Percentiles rank a stretch among this genome's conserved stretches.
Evolutionary conservation across 2,113 vertebrate genomes (phyloP).

Genomic region (Engystomops pustulosus): DNA sequence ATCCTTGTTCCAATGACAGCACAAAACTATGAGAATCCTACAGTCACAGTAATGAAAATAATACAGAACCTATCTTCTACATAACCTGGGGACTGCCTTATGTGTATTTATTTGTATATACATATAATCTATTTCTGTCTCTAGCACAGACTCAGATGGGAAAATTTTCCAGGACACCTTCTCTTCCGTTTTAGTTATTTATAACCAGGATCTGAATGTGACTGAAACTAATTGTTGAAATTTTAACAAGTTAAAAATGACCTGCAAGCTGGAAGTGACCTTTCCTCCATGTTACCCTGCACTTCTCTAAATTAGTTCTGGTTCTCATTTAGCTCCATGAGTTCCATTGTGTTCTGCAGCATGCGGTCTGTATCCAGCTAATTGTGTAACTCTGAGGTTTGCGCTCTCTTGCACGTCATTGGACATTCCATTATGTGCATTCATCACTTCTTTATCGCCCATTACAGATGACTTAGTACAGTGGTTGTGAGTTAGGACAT

Average conservation of each 20-base stretch:
- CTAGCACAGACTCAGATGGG: background rate
- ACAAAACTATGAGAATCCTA: too few relatives aligned
- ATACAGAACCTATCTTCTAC: too few relatives aligned
- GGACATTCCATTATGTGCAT: background rate
- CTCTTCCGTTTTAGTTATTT: background rate
- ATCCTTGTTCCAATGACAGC: too few relatives aligned
- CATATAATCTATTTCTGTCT: too few relatives aligned
- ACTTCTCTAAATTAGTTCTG: slow-evolving; percentile 21
- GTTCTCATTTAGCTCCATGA: slow-evolving; percentile 5
- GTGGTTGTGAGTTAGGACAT: background rate
- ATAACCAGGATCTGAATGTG: background rate
- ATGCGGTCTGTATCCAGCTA: background rate
- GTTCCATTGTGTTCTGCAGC: background rate
- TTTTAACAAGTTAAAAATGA: background rate
- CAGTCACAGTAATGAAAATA: too few relatives aligned
- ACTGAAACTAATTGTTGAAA: too few relatives aligned
- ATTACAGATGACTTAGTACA: background rate
- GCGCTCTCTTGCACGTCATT: background rate
- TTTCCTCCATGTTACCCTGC: background rate
- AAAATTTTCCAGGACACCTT: background rate
- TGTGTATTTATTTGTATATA: too few relatives aligned
- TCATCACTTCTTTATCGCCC: background rate
- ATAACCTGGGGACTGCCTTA: too few relatives aligned
- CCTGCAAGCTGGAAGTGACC: background rate
- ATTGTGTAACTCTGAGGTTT: background rate